Evolutionary conservation across 2,113 vertebrate species (phyloP).

Genomic region (Tympanuchus pallidicinctus): DNA sequence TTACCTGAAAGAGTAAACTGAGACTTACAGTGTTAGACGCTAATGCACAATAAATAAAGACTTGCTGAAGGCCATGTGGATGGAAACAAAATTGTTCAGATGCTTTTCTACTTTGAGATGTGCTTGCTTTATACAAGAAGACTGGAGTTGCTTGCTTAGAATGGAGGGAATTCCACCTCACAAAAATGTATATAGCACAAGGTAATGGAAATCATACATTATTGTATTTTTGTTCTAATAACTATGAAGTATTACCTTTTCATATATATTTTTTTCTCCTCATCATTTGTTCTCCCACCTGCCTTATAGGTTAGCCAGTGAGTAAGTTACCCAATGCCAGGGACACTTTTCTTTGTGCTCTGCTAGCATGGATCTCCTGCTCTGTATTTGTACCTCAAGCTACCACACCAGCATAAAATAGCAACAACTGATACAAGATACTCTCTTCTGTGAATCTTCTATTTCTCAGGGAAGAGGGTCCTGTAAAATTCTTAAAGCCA

Average conservation of each 20-base stretch:
- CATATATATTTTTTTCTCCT: neutral
- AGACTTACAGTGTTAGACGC: neutral
- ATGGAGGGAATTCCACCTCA: neutral
- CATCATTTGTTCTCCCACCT: neutral
- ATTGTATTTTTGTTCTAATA: neutral
- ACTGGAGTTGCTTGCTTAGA: neutral
- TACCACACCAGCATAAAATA: neutral
- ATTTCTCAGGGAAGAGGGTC: neutral
- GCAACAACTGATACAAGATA: neutral
- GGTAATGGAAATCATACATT: neutral
- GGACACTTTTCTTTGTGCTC: neutral
- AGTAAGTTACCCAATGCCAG: neutral
- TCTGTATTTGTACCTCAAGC: neutral
- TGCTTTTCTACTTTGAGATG: neutral
- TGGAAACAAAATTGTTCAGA: constrained; percentile 1
- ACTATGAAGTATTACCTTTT: neutral
- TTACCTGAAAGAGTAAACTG: constrained; percentile 10
- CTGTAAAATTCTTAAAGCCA: neutral
- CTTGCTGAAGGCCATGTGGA: neutral
- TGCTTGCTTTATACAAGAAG: neutral
- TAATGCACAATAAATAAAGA: constrained; percentile 20
- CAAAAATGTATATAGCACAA: neutral
- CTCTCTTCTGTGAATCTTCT: neutral
- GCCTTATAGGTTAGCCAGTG: neutral
- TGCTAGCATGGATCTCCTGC: neutral